Evolutionary conservation across 1,140 invertebrate genomes (phyloP).

Genomic region (Carcinoscorpius rotundicauda): DNA sequence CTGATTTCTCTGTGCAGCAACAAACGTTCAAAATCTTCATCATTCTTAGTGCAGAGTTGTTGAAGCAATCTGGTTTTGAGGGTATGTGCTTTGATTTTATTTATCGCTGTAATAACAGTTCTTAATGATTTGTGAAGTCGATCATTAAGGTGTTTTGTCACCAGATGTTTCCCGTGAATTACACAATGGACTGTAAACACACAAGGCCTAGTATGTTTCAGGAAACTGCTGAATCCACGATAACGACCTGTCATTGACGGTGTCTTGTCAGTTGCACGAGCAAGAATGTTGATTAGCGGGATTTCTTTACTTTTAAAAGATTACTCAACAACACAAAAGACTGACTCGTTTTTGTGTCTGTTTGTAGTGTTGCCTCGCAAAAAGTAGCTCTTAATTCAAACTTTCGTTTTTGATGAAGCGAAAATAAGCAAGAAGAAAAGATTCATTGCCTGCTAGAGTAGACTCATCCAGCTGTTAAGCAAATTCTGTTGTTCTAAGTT

Average conservation of each 20-base stretch:
- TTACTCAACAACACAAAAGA: conserved; percentile 21
- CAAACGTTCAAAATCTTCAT: conserved; percentile 22
- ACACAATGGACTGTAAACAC: conserved; percentile 19
- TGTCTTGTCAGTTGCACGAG: conserved; percentile 28
- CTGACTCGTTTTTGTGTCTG: conserved; percentile 17
- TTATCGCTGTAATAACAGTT: conserved; percentile 19
- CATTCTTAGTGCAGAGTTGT: conserved; percentile 19
- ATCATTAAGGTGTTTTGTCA: conserved; percentile 18
- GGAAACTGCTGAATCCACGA: conserved; percentile 24
- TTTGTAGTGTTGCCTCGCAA: conserved; percentile 16
- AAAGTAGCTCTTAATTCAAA: conserved; percentile 12
- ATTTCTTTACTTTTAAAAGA: conserved; percentile 27
- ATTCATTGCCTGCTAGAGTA: neutral
- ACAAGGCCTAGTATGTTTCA: conserved; percentile 25
- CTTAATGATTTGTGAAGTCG: conserved; percentile 19
- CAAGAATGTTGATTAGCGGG: conserved; percentile 28
- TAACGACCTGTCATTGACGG: conserved; percentile 25
- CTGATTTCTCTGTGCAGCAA: conserved; percentile 12
- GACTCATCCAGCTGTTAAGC: neutral
- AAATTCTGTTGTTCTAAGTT: neutral
- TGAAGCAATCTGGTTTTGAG: conserved; percentile 20
- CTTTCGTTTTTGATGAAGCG: conserved; percentile 1
- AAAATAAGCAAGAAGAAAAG: neutral
- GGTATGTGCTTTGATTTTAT: conserved; percentile 15
- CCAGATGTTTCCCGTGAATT: conserved; percentile 20